Evolutionary conservation across 2,113 vertebrate genomes (phyloP).

Genomic region (Laterallus jamaicensis): DNA sequence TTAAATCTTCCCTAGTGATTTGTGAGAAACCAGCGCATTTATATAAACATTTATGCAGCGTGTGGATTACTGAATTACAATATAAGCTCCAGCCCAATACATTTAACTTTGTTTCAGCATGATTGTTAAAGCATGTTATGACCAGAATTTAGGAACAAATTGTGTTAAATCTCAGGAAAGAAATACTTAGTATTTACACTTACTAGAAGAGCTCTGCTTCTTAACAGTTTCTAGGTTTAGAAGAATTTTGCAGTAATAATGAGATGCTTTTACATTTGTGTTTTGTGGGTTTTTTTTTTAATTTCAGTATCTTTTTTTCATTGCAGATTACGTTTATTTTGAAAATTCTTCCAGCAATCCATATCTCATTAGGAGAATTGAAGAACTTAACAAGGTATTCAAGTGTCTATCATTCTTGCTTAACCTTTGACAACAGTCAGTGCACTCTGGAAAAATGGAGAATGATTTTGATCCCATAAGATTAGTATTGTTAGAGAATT

Average conservation of each 20-base stretch:
- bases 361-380: conserved; percentile 97
- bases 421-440: background rate
- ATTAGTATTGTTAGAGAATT: background rate
- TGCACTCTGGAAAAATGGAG: background rate
- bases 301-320: conserved; percentile 60
- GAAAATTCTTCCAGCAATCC: conserved; percentile 99
- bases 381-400: conserved; percentile 98
- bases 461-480: background rate
- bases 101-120: background rate
- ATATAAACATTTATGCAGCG: background rate
- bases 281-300: background rate
- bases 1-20: background rate
- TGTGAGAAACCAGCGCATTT: background rate
- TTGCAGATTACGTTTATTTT: conserved; percentile 98
- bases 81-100: background rate
- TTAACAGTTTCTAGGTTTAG: background rate
- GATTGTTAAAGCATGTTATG: background rate
- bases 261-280: background rate
- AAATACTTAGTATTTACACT: background rate
- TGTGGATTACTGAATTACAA: background rate
- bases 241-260: background rate
- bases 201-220: background rate
- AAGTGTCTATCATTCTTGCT: background rate
- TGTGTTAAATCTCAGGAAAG: background rate
- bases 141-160: background rate